A percentile compares a stretch with the other conserved stretches of the same genome.
These are phyloP conservation scores for Mungos mungo DNA, from an alignment of 2,113 vertebrate species.

Conservation along the genomic window DNA sequence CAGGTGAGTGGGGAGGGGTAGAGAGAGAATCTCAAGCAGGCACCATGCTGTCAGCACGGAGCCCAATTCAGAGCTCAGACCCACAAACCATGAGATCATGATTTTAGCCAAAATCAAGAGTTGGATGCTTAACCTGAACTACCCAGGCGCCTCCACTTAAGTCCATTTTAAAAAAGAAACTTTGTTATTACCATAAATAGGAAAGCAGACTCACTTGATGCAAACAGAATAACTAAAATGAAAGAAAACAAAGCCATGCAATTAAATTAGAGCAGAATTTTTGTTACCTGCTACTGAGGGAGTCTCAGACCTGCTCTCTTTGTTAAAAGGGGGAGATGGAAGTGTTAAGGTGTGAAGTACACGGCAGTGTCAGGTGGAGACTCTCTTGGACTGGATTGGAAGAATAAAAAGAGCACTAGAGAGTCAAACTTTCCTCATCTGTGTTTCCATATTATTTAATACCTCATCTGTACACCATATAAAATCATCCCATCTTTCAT, in stretches of 20 bases:
- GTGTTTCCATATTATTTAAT: background rate
- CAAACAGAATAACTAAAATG: constrained; percentile 30
- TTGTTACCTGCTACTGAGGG: background rate
- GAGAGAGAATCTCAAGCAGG: no score
- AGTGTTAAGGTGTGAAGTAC: constrained; percentile 13
- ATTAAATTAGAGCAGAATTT: background rate
- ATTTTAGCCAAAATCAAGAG: no score
- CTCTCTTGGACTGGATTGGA: background rate
- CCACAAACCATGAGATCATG: no score
- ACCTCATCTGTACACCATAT: background rate
- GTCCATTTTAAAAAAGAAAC: background rate
- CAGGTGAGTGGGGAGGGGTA: no score
- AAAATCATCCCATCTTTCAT: background rate
- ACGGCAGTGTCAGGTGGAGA: background rate
- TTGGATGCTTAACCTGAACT: no score
- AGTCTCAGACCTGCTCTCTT: constrained; percentile 2
- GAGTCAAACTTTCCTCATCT: background rate
- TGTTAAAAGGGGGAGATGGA: background rate
- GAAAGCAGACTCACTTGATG: background rate
- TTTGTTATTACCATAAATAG: background rate
- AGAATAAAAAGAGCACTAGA: background rate
- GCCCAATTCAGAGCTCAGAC: no score
- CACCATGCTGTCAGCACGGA: no score
- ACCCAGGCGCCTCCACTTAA: background rate
- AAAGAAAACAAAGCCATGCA: background rate